Evolutionary conservation across 2,797 vertebrate species (phyloP).

Genomic region (Poeciliopsis paucimaculata): DNA sequence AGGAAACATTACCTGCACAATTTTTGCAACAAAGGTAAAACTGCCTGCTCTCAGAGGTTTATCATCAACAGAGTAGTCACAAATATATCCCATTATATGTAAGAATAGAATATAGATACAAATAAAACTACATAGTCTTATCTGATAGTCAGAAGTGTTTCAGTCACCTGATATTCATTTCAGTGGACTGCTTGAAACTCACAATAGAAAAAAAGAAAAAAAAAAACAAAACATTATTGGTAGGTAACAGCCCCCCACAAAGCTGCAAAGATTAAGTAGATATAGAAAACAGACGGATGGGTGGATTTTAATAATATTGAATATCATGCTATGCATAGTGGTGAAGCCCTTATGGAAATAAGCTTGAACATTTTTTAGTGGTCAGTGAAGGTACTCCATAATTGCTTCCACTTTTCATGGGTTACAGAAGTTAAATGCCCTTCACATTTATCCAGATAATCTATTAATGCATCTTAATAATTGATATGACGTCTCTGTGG

Average conservation of each 20-base stretch:
- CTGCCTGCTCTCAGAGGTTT: neutral
- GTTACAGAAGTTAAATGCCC: slow-evolving; percentile 74
- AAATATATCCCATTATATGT: neutral
- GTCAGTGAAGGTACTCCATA: slow-evolving; percentile 61
- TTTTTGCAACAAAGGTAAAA: neutral
- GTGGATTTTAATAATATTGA: slow-evolving; percentile 47
- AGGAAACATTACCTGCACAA: neutral
- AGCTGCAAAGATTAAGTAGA: neutral
- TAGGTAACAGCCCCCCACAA: neutral
- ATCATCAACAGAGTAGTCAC: neutral
- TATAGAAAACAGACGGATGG: neutral
- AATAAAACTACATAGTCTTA: neutral
- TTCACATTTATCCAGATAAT: slow-evolving; percentile 74
- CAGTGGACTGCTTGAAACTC: neutral
- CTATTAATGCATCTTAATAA: slow-evolving; percentile 82
- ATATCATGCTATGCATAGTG: slow-evolving; percentile 28
- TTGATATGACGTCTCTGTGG: slow-evolving; percentile 73
- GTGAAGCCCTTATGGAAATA: slow-evolving; percentile 20
- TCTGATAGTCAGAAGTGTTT: no score
- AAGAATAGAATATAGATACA: neutral
- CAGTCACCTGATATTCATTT: neutral
- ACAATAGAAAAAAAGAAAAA: neutral
- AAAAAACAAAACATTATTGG: neutral
- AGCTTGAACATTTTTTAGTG: slow-evolving; percentile 29
- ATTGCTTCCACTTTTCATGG: slow-evolving; percentile 72